A percentile compares a stretch with the other conserved stretches of the same genome.
phyloP scores from a whole-genome alignment of 2,888 invertebrate genomes.

The Drosophila mayaguana region DNA sequence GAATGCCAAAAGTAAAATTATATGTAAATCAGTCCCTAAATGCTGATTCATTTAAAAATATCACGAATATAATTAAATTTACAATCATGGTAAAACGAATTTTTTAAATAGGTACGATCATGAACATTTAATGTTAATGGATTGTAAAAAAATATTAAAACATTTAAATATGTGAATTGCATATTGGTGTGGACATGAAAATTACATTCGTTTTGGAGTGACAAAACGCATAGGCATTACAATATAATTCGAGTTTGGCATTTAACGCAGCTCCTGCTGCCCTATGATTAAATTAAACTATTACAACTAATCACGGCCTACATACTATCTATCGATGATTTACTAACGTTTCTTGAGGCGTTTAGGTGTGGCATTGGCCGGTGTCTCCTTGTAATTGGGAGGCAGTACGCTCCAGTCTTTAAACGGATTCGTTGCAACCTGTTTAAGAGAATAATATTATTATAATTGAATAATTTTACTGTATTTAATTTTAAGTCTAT shows the following conservation, averaged over 20 bases:
- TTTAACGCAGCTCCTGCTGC: slow-evolving; percentile 32
- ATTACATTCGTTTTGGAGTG: slow-evolving; percentile 53
- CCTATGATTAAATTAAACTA: slow-evolving; percentile 44
- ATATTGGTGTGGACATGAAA: slow-evolving; percentile 19
- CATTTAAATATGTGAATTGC: slow-evolving; percentile 1
- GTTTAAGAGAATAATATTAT: background rate
- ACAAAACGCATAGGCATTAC: slow-evolving; percentile 48
- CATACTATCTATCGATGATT: slow-evolving; percentile 38
- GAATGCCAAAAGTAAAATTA: slow-evolving; percentile 52
- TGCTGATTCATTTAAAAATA: slow-evolving; percentile 39
- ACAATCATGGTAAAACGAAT: slow-evolving; percentile 21
- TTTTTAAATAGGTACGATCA: slow-evolving; percentile 26
- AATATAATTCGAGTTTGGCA: slow-evolving; percentile 56
- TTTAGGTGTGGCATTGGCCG: slow-evolving; percentile 83
- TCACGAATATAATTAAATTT: slow-evolving; percentile 20
- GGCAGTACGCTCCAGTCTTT: slow-evolving; percentile 87
- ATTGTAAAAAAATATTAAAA: slow-evolving; percentile 4
- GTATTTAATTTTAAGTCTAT: too few relatives aligned
- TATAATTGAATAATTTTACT: background rate
- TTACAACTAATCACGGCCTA: slow-evolving; percentile 55
- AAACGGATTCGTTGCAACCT: slow-evolving; percentile 89
- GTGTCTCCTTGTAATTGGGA: slow-evolving; percentile 80
- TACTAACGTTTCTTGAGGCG: slow-evolving; percentile 85
- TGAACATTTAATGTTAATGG: slow-evolving; percentile 14
- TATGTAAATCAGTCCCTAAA: slow-evolving; percentile 43